Evolutionary conservation across 1,140 invertebrate species (phyloP).

Genomic region (Heterodera schachtii): DNA sequence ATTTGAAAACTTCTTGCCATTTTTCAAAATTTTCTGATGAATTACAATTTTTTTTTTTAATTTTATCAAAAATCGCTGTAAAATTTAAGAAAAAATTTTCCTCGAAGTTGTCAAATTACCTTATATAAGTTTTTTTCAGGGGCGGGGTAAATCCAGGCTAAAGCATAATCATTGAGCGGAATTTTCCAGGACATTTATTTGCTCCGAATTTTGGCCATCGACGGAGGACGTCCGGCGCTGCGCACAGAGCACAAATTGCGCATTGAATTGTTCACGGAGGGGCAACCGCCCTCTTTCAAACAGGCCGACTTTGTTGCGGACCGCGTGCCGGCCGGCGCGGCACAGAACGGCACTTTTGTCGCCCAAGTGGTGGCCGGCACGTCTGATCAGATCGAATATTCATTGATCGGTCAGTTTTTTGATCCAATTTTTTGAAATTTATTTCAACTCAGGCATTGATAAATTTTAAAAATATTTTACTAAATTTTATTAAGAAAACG

Average conservation of each 20-base stretch:
- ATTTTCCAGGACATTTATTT: conserved; percentile 30
- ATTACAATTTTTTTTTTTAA: too few species aligned
- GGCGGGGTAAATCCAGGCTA: too few species aligned
- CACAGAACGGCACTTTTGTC: conserved; percentile 47
- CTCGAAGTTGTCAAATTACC: too few species aligned
- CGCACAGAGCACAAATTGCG: conserved; percentile 42
- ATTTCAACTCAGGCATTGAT: too few species aligned
- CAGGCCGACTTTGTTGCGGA: conserved; percentile 33
- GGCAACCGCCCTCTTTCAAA: conserved; percentile 44
- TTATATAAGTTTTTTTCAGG: too few species aligned
- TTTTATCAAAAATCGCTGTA: too few species aligned
- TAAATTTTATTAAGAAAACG: conserved; percentile 12
- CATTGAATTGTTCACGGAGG: conserved; percentile 54
- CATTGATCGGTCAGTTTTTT: conserved; percentile 41
- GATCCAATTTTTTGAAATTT: conserved; percentile 9
- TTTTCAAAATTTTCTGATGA: too few species aligned
- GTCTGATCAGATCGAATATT: conserved; percentile 41
- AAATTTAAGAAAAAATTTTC: too few species aligned
- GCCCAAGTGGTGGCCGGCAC: conserved; percentile 54
- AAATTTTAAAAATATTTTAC: too few species aligned
- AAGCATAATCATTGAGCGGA: not conserved
- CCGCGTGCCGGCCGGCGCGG: conserved; percentile 30
- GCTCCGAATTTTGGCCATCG: conserved; percentile 43
- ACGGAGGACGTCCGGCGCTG: conserved; percentile 56
- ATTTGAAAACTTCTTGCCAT: too few species aligned